Percentiles rank a stretch among this genome's conserved stretches.
phyloP scores from a whole-genome alignment of 2,888 invertebrate genomes.

The Carterocephalus palaemon region DNA sequence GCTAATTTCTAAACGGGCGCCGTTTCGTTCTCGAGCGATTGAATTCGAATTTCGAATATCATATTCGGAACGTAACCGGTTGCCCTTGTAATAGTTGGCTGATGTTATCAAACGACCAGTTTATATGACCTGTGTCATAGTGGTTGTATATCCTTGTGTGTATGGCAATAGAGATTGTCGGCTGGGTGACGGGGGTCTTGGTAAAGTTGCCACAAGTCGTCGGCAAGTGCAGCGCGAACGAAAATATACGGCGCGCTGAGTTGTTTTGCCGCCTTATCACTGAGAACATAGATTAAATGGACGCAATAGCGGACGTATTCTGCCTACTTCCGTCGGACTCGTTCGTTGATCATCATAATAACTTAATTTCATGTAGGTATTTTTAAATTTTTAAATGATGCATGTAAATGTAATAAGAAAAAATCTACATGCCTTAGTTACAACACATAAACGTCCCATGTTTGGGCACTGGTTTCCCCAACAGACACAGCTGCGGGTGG shows the following conservation, averaged over 20 bases:
- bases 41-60: constrained; percentile 74
- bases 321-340: constrained; percentile 17
- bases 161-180: constrained; percentile 37
- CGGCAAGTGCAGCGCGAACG: constrained; percentile 78
- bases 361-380: too few relatives aligned
- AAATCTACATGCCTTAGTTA: too few relatives aligned
- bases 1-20: constrained; percentile 33
- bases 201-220: constrained; percentile 57
- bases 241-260: constrained; percentile 76
- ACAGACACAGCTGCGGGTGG: too few relatives aligned
- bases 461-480: too few relatives aligned
- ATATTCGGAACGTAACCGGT: constrained; percentile 74
- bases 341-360: too few relatives aligned
- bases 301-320: constrained; percentile 4
- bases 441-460: too few relatives aligned
- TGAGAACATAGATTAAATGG: constrained; percentile 53
- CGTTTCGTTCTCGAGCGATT: constrained; percentile 48
- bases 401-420: too few relatives aligned
- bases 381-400: too few relatives aligned
- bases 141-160: constrained; percentile 37
- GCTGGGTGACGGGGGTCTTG: constrained; percentile 52
- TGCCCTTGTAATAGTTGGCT: constrained; percentile 79
- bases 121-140: constrained; percentile 50
- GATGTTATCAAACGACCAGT: constrained; percentile 70
- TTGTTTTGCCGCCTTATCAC: constrained; percentile 79